Conservation (phyloP, 2,113 vertebrate genomes). For the Tachysurus vachellii region DNA sequence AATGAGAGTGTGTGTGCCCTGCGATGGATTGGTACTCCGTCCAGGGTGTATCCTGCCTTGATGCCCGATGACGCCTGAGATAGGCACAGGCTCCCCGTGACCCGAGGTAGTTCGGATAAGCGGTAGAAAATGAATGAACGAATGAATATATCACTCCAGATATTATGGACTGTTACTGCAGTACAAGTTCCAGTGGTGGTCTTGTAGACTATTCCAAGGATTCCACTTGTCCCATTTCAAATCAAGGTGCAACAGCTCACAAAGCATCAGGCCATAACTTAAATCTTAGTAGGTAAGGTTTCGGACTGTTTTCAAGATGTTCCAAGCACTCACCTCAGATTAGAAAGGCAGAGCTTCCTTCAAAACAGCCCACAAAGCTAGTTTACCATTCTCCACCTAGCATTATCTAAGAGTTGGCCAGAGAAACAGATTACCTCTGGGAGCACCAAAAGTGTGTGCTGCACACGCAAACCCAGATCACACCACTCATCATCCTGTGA, state of each 20-base stretch:
- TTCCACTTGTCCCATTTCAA: not conserved
- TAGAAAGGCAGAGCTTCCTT: constrained; percentile 25
- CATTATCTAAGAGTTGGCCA: constrained; percentile 56
- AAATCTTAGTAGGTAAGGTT: constrained; percentile 2
- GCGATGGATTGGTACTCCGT: no score
- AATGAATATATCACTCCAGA: not conserved
- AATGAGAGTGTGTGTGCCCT: no score
- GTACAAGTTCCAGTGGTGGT: not conserved
- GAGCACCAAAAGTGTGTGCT: constrained; percentile 49
- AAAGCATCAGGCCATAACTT: not conserved
- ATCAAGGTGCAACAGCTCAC: not conserved
- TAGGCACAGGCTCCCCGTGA: no score
- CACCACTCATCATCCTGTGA: constrained; percentile 66
- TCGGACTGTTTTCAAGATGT: constrained; percentile 1
- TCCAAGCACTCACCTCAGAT: constrained; percentile 12
- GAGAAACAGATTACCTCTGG: constrained; percentile 57
- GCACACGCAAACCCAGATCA: constrained; percentile 65
- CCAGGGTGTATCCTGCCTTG: no score
- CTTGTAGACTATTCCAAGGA: not conserved
- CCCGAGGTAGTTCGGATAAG: no score
- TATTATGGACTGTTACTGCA: constrained; percentile 2
- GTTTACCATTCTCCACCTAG: constrained; percentile 37
- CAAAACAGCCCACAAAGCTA: not conserved
- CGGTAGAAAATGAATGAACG: no score
- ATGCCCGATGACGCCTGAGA: no score